phyloP scores from a whole-genome alignment of 2,797 vertebrate genomes.

The Hyperoplus immaculatus region DNA sequence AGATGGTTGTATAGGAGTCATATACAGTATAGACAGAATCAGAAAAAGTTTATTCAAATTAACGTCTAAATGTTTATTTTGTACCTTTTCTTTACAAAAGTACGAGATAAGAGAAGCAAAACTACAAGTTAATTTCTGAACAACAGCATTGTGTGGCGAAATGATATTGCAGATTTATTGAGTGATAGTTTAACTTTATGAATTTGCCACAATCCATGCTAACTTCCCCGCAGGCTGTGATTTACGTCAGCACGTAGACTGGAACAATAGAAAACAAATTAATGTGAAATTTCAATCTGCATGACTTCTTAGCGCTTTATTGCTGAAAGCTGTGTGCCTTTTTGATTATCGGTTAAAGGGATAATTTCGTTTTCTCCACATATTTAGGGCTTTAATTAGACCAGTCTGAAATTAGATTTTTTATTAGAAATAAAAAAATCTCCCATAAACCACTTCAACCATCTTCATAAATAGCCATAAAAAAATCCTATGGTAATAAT shows the following conservation, averaged over 20 bases:
- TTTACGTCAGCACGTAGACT: conserved; percentile 52
- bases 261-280: conserved; percentile 55
- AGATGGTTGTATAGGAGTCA: too few species aligned
- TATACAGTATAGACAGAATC: too few species aligned
- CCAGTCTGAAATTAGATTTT: conserved; percentile 56
- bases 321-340: conserved; percentile 28
- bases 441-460: conserved; percentile 68
- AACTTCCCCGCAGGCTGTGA: conserved; percentile 34
- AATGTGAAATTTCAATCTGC: conserved; percentile 37
- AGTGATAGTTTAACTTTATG: conserved; percentile 38
- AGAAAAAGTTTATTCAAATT: too few species aligned
- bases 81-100: too few species aligned
- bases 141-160: conserved; percentile 10
- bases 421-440: conserved; percentile 61
- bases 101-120: background rate
- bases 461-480: conserved; percentile 65
- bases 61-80: too few species aligned
- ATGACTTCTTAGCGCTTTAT: conserved; percentile 29
- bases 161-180: conserved; percentile 28
- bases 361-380: conserved; percentile 51
- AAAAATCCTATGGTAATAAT: conserved; percentile 46
- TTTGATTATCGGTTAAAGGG: conserved; percentile 35
- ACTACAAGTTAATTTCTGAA: conserved; percentile 7
- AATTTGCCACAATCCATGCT: conserved; percentile 17
- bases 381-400: conserved; percentile 63